Evolutionary conservation across 2,113 vertebrate genomes (phyloP).

Genomic region (Pogonocichla stellata): DNA sequence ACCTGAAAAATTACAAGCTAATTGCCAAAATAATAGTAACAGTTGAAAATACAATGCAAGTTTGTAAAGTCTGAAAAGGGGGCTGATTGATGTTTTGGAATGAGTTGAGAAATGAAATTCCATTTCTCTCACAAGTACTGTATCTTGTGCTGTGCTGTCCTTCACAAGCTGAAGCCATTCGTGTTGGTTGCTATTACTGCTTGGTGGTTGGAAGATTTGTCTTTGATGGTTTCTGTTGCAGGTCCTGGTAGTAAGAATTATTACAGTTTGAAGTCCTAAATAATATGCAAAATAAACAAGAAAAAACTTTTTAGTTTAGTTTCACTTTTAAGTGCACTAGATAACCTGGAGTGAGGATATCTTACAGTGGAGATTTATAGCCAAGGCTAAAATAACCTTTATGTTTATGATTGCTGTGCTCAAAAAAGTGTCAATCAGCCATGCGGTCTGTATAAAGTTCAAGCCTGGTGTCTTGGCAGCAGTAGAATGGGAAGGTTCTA

Average conservation of each 20-base stretch:
- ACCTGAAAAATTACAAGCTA: neutral
- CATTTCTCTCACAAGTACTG: neutral
- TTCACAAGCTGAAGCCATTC: neutral
- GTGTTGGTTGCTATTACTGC: neutral
- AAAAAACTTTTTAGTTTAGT: neutral
- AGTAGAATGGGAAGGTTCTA: neutral
- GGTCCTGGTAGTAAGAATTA: neutral
- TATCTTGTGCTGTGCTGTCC: neutral
- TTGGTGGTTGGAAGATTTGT: neutral
- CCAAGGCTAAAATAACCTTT: neutral
- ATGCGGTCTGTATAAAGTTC: neutral
- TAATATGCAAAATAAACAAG: neutral
- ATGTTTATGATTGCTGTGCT: neutral
- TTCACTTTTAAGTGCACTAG: neutral
- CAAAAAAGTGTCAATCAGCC: neutral
- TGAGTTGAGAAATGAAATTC: neutral
- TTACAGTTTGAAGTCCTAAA: neutral
- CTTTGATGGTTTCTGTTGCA: neutral
- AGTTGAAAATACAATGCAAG: neutral
- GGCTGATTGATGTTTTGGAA: neutral
- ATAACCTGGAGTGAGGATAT: neutral
- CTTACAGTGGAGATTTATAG: neutral
- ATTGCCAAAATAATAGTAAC: neutral
- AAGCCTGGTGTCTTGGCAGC: neutral
- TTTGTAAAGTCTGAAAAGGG: neutral